phyloP scores from a whole-genome alignment of 2,113 vertebrate species.

The Burhinus bistriatus region DNA sequence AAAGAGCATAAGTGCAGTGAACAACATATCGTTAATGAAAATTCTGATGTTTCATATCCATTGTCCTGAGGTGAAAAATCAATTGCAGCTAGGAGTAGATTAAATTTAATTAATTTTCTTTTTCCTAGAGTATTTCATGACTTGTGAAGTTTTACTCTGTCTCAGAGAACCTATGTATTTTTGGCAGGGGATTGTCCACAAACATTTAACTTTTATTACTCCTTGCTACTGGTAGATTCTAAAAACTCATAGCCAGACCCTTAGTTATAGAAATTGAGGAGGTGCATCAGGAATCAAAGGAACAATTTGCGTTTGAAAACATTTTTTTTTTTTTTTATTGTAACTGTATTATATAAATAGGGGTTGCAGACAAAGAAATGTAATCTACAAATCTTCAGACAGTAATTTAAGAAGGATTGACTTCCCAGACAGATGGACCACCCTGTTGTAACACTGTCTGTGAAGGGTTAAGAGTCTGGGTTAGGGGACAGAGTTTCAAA shows the following conservation, averaged over 20 bases:
- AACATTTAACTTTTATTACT: background rate
- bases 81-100: background rate
- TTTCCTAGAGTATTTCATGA: background rate
- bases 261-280: background rate
- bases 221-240: fast-evolving
- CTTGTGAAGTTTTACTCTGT: background rate
- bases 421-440: background rate
- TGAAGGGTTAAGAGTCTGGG: background rate
- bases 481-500: background rate
- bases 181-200: background rate
- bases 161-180: background rate
- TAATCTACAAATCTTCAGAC: background rate
- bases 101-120: background rate
- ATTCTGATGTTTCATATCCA: background rate
- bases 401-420: background rate
- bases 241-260: background rate
- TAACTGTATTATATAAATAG: background rate
- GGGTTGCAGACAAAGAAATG: background rate
- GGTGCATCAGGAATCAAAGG: background rate
- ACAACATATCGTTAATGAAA: background rate
- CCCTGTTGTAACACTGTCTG: background rate
- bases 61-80: background rate
- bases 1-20: background rate
- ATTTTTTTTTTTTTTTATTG: background rate
- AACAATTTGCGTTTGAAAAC: fast-evolving